Evolutionary conservation across 2,113 vertebrate species (phyloP), one percentile per base, ranked within the genome.

Genomic region (Pollimyrus isidori): DNA sequence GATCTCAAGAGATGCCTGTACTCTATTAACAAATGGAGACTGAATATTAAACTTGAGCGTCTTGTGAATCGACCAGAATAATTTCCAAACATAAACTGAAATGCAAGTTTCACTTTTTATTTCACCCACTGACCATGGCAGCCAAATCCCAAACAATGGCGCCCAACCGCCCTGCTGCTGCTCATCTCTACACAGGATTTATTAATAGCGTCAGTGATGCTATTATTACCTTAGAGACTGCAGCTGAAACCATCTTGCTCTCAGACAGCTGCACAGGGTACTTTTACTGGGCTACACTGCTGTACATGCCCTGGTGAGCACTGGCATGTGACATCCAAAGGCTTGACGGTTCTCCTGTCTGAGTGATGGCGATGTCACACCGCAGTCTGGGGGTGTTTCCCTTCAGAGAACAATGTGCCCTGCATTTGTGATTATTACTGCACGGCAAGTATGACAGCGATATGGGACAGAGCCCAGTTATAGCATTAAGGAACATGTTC

Each of bases 171-270:
- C 80, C 80, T 19, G 19, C 80, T 83, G 3, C 39, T 45, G 80
- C 7, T 48, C 3, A 48, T 76, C 80, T 48, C 42, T 7, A 48
- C 21, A 30, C 48, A 86, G 39, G 3, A 86, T 48, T 85, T 84
- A 89, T 89, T 89, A 84, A 62, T 89, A 89, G 80, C 5, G 1
- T n/a, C 80, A 13, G 49, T 46, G 52, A 35, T 58, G 88, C 88
- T 84, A 84, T 89, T 62, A 58, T 84, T 84, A 84, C 76, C 76
- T 58, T 26, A 9, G 42, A 9, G 73, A 42, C 80, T 84, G 76
- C 50, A 58, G 50, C 30, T 58, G 80, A 76, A 39, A 52, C 46
- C 15, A 48, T 73, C 69, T 80, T 80, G 35, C 35, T 80, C 15
- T 80, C 42, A 48, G 45, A 49, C 87, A 88, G 56, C 87, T 65